Evolutionary conservation across 2,113 vertebrate genomes (phyloP).

Genomic region (Myotis lucifugus): DNA sequence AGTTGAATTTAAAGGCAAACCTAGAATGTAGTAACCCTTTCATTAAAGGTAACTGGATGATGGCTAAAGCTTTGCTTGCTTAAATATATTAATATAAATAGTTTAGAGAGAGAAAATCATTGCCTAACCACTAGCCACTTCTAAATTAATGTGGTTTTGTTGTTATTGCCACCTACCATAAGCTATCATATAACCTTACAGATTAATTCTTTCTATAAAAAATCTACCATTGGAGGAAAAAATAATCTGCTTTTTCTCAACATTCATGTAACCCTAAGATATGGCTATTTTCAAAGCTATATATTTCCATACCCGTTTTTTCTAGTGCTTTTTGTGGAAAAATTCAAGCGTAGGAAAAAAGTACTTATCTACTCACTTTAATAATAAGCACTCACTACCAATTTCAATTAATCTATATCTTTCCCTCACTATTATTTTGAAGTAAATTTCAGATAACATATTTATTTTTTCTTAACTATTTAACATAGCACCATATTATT

Average conservation of each 20-base stretch:
- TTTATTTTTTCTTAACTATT: constrained; percentile 37
- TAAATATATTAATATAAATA: constrained; percentile 18
- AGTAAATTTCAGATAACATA: neutral
- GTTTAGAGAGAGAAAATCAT: neutral
- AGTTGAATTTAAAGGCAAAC: neutral
- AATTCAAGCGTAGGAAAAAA: neutral
- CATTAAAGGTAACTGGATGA: neutral
- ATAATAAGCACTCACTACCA: neutral
- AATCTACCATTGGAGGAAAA: neutral
- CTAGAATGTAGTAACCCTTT: neutral
- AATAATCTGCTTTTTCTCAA: neutral
- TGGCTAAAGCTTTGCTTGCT: neutral
- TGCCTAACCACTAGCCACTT: neutral
- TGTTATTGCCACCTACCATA: neutral
- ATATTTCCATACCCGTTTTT: neutral
- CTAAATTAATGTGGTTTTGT: neutral
- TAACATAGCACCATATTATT: neutral
- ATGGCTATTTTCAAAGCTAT: neutral
- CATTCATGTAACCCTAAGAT: neutral
- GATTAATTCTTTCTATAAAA: constrained; percentile 12
- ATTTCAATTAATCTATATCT: neutral
- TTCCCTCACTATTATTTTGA: neutral
- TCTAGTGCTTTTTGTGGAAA: neutral
- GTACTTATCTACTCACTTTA: neutral
- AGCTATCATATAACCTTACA: neutral